Evolutionary conservation across 2,888 invertebrate species (phyloP).

Genomic region (Conops quadrifasciatus): DNA sequence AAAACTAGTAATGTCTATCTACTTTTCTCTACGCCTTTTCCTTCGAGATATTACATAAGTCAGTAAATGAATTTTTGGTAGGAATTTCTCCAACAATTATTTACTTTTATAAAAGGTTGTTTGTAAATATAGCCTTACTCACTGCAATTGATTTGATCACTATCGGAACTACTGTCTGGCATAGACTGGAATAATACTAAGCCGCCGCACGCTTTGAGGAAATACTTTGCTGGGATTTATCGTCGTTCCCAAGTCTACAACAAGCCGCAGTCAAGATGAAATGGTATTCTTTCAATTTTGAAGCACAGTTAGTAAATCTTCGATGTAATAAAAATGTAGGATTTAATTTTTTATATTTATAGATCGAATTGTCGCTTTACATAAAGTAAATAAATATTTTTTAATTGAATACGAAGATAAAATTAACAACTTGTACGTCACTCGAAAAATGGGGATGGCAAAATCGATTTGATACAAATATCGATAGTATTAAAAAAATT

Average conservation of each 20-base stretch:
- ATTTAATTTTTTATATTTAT: background rate
- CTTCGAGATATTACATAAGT: background rate
- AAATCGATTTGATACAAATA: background rate
- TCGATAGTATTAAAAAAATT: too few relatives aligned
- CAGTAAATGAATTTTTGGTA: too few relatives aligned
- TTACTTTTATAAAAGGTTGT: background rate
- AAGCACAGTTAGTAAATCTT: too few relatives aligned
- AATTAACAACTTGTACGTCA: background rate
- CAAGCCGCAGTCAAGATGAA: too few relatives aligned
- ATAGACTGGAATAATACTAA: background rate
- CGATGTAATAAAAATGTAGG: too few relatives aligned
- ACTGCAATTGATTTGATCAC: background rate
- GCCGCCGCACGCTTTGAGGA: background rate
- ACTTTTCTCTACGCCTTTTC: too few relatives aligned
- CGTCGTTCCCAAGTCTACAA: too few relatives aligned
- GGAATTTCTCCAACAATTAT: too few relatives aligned
- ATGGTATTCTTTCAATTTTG: too few relatives aligned
- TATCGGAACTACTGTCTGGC: background rate
- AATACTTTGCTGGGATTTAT: too few relatives aligned
- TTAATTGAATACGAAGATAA: background rate
- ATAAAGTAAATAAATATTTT: constrained; percentile 1
- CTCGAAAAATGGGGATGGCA: background rate
- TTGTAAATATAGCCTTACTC: background rate
- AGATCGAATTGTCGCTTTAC: background rate
- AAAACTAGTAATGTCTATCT: too few relatives aligned